phyloP scores from a whole-genome alignment of 2,888 invertebrate species.

The Mechanitis messenoides region DNA sequence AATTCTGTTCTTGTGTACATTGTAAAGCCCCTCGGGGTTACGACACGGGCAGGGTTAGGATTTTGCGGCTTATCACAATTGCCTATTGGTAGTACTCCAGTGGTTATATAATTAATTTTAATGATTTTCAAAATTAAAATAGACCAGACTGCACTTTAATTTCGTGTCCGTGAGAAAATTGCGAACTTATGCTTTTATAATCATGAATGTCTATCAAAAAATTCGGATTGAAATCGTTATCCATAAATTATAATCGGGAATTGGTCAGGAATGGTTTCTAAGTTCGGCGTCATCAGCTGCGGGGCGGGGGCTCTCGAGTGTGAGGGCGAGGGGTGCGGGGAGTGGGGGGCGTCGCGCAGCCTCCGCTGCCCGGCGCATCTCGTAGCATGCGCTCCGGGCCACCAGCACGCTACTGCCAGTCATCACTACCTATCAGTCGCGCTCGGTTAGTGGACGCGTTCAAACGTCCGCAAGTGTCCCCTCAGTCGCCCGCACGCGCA shows the following conservation, averaged over 20 bases:
- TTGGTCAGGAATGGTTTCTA: not conserved
- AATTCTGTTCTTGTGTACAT: no score
- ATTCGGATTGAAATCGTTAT: no score
- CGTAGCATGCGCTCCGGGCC: conserved; percentile 21
- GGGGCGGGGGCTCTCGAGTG: conserved; percentile 15
- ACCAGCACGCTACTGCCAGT: conserved; percentile 18
- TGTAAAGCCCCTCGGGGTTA: no score
- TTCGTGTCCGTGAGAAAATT: no score
- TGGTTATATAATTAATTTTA: no score
- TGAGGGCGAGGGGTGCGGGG: conserved; percentile 16
- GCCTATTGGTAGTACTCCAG: no score
- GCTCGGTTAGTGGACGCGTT: conserved; percentile 41
- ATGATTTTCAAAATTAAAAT: no score
- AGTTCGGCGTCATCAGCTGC: not conserved
- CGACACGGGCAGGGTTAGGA: no score
- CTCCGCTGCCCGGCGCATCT: conserved; percentile 51
- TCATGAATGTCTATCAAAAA: no score
- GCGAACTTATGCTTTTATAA: no score
- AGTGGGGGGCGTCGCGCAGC: conserved; percentile 36
- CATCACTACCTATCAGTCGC: conserved; percentile 41
- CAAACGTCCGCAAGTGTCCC: conserved; percentile 30
- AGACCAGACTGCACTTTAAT: no score
- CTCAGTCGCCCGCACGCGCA: conserved; percentile 29
- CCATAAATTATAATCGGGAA: not conserved
- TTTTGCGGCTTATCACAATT: no score